Percentiles rank a stretch among this genome's conserved stretches.
phyloP scores from a whole-genome alignment of 2,113 vertebrate genomes.

The Opisthocomus hoazin region DNA sequence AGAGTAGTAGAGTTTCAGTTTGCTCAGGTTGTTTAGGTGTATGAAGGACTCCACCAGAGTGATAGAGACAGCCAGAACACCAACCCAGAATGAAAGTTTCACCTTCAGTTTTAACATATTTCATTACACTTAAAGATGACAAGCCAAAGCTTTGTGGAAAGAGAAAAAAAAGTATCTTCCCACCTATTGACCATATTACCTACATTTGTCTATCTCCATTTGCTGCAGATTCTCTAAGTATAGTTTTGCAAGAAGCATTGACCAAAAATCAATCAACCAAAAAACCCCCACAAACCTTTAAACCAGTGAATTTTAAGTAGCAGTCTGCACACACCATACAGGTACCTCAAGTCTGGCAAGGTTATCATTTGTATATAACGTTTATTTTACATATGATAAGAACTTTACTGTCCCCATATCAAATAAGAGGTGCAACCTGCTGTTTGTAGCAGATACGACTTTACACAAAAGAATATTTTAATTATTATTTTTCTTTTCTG shows the following conservation, averaged over 20 bases:
- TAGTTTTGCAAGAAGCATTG: not conserved
- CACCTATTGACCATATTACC: not conserved
- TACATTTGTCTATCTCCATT: not conserved
- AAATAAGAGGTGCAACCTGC: not conserved
- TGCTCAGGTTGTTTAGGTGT: not conserved
- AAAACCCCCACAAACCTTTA: not conserved
- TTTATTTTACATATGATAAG: not conserved
- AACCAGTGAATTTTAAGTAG: not conserved
- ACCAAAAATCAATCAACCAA: not conserved
- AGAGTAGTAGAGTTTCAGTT: not conserved
- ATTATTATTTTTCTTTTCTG: not conserved
- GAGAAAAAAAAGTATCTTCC: accelerated
- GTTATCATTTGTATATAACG: not conserved
- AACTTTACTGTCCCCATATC: not conserved
- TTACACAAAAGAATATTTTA: not conserved
- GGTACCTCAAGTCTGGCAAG: not conserved
- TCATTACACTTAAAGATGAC: not conserved
- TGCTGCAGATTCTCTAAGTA: not conserved
- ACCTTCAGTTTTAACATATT: not conserved
- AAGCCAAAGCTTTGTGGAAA: not conserved
- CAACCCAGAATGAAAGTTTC: not conserved
- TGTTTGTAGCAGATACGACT: not conserved
- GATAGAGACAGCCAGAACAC: not conserved
- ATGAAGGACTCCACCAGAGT: not conserved
- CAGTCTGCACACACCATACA: not conserved